phyloP scores from a whole-genome alignment of 2,888 invertebrate genomes.

The Microchrysa polita region DNA sequence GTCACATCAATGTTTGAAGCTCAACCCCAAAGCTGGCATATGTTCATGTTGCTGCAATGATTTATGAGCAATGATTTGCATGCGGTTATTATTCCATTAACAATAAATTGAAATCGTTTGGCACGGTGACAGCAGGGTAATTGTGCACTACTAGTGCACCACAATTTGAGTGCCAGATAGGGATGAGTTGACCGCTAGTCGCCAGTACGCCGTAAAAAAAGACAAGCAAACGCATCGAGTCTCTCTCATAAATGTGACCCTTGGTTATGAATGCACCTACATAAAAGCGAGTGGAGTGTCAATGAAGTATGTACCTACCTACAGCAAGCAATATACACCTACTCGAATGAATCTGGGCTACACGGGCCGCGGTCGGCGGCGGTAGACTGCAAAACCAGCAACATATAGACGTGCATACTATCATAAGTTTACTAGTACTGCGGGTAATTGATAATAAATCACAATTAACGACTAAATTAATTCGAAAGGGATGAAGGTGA shows the following conservation, averaged over 20 bases:
- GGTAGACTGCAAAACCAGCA: neutral
- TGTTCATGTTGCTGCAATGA: conserved; percentile 45
- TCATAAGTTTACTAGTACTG: conserved; percentile 19
- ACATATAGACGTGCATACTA: neutral
- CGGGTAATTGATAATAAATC: conserved; percentile 51
- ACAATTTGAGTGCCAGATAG: conserved; percentile 20
- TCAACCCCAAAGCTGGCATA: conserved; percentile 41
- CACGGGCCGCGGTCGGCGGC: too few species aligned
- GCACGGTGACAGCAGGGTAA: conserved; percentile 46
- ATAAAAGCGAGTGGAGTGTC: neutral
- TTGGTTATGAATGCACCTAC: neutral
- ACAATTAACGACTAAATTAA: conserved; percentile 50
- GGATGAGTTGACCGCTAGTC: neutral
- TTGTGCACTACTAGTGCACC: conserved; percentile 35
- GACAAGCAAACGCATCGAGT: neutral
- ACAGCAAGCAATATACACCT: neutral
- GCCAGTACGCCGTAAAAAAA: conserved; percentile 1
- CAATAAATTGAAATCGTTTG: conserved; percentile 50
- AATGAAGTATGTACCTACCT: neutral
- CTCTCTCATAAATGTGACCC: neutral
- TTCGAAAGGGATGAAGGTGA: conserved; percentile 37
- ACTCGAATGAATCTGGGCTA: neutral
- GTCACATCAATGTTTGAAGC: conserved; percentile 23
- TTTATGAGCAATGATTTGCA: conserved; percentile 48
- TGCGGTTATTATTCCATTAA: conserved; percentile 51